phyloP scores from a whole-genome alignment of 1,140 invertebrate genomes.

The Bombus breviceps region DNA sequence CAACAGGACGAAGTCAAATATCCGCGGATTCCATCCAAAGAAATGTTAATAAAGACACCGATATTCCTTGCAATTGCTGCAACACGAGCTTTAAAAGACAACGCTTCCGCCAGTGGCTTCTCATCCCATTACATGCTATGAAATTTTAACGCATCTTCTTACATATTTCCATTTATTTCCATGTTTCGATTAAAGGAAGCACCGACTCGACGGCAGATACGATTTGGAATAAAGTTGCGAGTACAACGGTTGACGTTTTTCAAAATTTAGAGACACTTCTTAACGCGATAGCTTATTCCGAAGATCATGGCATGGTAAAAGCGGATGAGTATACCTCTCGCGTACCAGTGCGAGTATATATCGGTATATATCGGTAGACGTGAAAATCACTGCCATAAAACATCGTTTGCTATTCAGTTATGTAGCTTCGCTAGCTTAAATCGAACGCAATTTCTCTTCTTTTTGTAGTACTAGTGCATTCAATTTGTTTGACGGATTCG shows the following conservation, averaged over 20 bases:
- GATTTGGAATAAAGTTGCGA: background rate
- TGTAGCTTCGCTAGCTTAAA: background rate
- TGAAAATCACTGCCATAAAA: background rate
- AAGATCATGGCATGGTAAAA: background rate
- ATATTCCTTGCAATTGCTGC: background rate
- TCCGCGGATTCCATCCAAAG: constrained; percentile 18
- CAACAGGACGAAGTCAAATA: background rate
- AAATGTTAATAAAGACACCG: constrained; percentile 48
- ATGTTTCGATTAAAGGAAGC: background rate
- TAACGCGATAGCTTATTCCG: background rate
- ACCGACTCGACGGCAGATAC: no score
- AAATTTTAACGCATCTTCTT: background rate
- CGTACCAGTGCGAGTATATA: no score
- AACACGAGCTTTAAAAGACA: background rate
- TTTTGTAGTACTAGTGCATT: background rate
- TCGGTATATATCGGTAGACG: no score
- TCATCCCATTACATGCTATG: background rate
- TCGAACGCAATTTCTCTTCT: background rate
- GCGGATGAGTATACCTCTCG: background rate
- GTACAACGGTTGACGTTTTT: background rate
- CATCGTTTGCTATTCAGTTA: background rate
- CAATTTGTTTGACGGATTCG: background rate
- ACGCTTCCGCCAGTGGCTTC: background rate
- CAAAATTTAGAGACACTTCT: background rate
- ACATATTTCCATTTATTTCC: background rate